Evolutionary conservation across 2,113 vertebrate genomes (phyloP).

Genomic region (Gambusia holbrooki): DNA sequence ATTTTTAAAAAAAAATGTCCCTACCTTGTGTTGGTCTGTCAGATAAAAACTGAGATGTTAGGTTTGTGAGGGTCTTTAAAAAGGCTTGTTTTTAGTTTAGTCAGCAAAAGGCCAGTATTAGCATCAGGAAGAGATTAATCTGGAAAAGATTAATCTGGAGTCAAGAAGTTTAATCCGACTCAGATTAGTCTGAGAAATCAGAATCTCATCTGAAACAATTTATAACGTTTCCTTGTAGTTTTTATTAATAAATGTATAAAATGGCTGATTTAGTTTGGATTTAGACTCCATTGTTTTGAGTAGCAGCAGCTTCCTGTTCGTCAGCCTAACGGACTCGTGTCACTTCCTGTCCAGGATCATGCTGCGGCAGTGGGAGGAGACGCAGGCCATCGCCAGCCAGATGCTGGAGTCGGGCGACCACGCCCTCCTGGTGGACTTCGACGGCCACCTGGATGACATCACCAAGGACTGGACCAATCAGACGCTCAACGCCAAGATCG

Average conservation of each 20-base stretch:
- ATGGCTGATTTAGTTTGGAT: too few relatives aligned
- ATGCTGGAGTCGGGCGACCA: constrained; percentile 84
- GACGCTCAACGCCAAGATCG: constrained; percentile 85
- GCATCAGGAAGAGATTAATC: too few relatives aligned
- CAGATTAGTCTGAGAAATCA: background rate
- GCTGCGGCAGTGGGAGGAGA: constrained; percentile 91
- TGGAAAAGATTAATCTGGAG: too few relatives aligned
- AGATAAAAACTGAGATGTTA: too few relatives aligned
- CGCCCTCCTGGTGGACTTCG: constrained; percentile 86
- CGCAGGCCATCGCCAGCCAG: constrained; percentile 80
- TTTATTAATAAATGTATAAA: too few relatives aligned
- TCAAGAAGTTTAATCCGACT: too few relatives aligned
- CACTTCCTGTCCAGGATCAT: constrained; percentile 80
- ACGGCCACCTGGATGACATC: constrained; percentile 91
- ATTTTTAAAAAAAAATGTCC: too few relatives aligned
- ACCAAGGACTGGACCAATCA: constrained; percentile 92
- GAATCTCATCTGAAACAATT: background rate
- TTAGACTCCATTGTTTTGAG: background rate
- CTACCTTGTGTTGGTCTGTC: too few relatives aligned
- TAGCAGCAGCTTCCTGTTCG: background rate
- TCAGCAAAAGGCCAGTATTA: too few relatives aligned
- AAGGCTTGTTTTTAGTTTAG: too few relatives aligned
- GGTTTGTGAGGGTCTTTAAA: too few relatives aligned
- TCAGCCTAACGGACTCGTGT: background rate
- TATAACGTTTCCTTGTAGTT: background rate